These are phyloP conservation scores for Dendrolimus punctatus DNA, from an alignment of 1,140 invertebrate species.

Conservation along the genomic window DNA sequence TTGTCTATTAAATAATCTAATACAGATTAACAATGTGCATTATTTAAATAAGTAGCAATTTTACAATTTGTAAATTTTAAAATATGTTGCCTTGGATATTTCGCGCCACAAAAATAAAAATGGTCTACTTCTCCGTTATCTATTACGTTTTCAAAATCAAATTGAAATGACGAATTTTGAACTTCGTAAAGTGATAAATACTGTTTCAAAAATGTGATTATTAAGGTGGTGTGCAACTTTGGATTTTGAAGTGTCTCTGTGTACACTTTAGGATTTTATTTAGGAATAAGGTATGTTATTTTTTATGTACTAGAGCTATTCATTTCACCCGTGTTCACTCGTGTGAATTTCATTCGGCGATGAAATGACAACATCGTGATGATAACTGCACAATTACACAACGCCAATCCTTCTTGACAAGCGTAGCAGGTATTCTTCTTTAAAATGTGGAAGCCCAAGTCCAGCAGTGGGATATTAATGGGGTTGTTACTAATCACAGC, in stretches of 20 bases:
- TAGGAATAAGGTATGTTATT: constrained; percentile 4
- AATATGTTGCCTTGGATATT: constrained; percentile 46
- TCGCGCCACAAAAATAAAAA: constrained; percentile 62
- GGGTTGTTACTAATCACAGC: too few species aligned
- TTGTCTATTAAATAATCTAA: too few species aligned
- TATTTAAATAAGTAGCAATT: too few species aligned
- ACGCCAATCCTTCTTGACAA: too few species aligned
- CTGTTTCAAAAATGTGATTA: constrained; percentile 53
- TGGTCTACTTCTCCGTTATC: constrained; percentile 40
- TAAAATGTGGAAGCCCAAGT: too few species aligned
- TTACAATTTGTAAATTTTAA: constrained; percentile 18
- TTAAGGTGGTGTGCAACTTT: constrained; percentile 20
- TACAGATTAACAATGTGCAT: too few species aligned
- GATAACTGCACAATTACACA: too few species aligned
- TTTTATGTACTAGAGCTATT: not conserved
- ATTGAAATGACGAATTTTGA: constrained; percentile 54
- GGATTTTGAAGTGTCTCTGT: constrained; percentile 28
- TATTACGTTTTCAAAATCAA: constrained; percentile 63
- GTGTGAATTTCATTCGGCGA: too few species aligned
- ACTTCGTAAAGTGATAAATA: constrained; percentile 11
- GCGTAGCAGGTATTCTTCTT: too few species aligned
- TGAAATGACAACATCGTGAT: too few species aligned
- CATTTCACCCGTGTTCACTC: too few species aligned
- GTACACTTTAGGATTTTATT: constrained; percentile 7
- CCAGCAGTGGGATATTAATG: too few species aligned